Percentiles rank a stretch among this genome's conserved stretches.
Conservation (phyloP, 1,140 invertebrate genomes). For the Aphelenchoides fujianensis region DNA sequence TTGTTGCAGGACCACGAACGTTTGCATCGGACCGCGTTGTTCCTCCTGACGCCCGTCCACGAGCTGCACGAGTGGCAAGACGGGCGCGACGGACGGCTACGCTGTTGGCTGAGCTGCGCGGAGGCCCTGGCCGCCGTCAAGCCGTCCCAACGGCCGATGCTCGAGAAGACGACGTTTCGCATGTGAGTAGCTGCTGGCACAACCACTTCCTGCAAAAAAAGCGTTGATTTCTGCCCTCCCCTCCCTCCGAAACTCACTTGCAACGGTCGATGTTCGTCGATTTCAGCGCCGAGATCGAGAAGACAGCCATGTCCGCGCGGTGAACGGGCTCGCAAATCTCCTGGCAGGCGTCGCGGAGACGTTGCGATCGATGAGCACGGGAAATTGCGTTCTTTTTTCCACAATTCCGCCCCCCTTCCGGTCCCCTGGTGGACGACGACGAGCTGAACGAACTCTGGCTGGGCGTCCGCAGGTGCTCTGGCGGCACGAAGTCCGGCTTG, state of each 20-base stretch:
- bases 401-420: neutral
- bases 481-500: conserved; percentile 5
- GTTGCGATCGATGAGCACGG: neutral
- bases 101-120: conserved; percentile 10
- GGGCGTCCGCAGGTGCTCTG: neutral
- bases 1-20: conserved; percentile 81
- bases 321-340: neutral
- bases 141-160: conserved; percentile 21
- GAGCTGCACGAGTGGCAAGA: conserved; percentile 90
- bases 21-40: conserved; percentile 85
- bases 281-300: conserved; percentile 25
- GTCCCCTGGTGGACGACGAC: neutral
- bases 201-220: neutral
- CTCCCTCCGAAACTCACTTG: conserved; percentile 3
- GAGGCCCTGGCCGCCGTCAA: conserved; percentile 22
- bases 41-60: conserved; percentile 83
- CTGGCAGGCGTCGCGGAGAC: neutral
- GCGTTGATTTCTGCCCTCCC: neutral
- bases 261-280: conserved; percentile 13
- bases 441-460: neutral
- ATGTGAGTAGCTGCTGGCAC: conserved; percentile 20
- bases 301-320: conserved; percentile 18
- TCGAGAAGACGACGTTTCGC: conserved; percentile 16
- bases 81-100: conserved; percentile 12
- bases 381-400: neutral